Percentiles rank a stretch among this genome's conserved stretches.
Evolutionary conservation across 2,113 vertebrate species (phyloP).

Genomic region (Recurvirostra avosetta): DNA sequence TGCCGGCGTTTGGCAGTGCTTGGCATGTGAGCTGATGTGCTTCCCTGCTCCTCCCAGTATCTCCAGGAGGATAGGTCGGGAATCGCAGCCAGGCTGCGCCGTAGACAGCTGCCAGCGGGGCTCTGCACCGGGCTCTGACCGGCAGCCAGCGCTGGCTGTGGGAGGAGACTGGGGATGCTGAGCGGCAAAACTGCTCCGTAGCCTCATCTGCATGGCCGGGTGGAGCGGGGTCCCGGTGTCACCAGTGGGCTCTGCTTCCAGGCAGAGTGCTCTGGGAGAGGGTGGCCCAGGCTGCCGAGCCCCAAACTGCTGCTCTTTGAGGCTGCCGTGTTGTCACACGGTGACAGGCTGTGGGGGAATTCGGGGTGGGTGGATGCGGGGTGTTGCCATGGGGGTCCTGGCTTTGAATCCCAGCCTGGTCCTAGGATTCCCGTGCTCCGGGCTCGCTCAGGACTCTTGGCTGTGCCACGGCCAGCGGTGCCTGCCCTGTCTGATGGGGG

Average conservation of each 20-base stretch:
- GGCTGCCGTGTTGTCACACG: rapidly evolving
- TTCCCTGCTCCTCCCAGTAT: neutral
- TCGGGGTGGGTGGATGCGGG: rapidly evolving
- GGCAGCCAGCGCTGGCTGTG: rapidly evolving
- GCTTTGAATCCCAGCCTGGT: neutral
- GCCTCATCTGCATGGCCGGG: rapidly evolving
- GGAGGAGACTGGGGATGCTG: neutral
- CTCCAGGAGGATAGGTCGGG: neutral
- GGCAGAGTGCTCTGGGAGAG: neutral
- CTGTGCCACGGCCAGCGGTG: rapidly evolving
- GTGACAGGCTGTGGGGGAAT: neutral
- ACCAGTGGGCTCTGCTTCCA: neutral
- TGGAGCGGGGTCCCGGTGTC: neutral
- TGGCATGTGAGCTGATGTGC: neutral
- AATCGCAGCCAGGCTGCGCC: neutral
- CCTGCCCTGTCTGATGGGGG: neutral
- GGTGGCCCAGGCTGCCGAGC: neutral
- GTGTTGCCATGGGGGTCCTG: neutral
- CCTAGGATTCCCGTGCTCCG: neutral
- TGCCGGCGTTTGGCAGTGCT: neutral
- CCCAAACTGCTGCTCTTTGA: neutral
- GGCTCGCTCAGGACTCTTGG: neutral
- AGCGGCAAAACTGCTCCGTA: neutral
- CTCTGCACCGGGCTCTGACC: neutral
- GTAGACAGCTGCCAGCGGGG: neutral